phyloP scores from a whole-genome alignment of 2,113 vertebrate genomes.

The Antigone vipio region DNA sequence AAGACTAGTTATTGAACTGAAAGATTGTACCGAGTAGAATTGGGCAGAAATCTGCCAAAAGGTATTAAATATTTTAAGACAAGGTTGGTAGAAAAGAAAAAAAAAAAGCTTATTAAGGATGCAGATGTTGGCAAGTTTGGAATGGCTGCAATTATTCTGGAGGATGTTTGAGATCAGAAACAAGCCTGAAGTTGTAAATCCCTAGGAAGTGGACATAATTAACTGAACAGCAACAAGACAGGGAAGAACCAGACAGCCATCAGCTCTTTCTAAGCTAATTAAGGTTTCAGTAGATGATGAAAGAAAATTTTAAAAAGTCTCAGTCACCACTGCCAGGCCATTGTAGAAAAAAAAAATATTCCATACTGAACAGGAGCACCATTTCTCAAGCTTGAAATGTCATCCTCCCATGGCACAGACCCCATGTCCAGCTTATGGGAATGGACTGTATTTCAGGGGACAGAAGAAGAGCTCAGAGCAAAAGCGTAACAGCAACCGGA shows the following conservation, averaged over 20 bases:
- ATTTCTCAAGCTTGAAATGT: not conserved
- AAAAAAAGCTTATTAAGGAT: not conserved
- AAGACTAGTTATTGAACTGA: not conserved
- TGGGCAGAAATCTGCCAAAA: not conserved
- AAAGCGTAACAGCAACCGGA: rapidly evolving
- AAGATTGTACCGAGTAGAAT: not conserved
- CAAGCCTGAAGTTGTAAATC: not conserved
- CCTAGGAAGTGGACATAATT: not conserved
- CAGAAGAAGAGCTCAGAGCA: not conserved
- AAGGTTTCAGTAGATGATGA: not conserved
- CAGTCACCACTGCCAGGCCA: not conserved
- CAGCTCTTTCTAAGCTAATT: not conserved
- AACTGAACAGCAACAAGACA: not conserved
- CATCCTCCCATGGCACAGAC: not conserved
- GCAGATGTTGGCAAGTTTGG: not conserved
- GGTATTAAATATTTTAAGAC: not conserved
- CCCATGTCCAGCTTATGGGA: not conserved
- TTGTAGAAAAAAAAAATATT: not conserved
- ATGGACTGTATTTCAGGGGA: not conserved
- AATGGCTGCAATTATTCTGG: not conserved
- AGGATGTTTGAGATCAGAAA: not conserved
- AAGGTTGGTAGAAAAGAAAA: not conserved
- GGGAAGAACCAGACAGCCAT: not conserved
- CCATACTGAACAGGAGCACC: not conserved
- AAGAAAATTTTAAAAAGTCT: not conserved